These are phyloP conservation scores for Rhinatrema bivittatum DNA, from an alignment of 2,797 vertebrate genomes.

Conservation along the genomic window DNA sequence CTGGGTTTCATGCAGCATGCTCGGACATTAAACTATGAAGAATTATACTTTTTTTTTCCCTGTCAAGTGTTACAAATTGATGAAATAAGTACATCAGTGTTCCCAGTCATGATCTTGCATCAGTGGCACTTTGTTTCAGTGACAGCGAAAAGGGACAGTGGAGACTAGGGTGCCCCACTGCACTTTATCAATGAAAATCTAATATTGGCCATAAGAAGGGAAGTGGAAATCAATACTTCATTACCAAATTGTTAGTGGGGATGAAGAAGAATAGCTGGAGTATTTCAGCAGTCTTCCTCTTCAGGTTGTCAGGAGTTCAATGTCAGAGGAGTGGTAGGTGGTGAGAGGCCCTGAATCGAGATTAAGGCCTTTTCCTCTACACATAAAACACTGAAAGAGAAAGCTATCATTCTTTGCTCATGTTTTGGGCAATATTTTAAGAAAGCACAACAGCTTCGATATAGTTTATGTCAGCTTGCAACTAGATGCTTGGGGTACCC, in stretches of 20 bases:
- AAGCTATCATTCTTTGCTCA: no score
- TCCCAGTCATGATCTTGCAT: constrained; percentile 89
- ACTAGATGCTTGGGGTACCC: no score
- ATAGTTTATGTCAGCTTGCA: no score
- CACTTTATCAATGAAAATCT: constrained; percentile 99
- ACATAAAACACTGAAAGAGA: no score
- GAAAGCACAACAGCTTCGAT: no score
- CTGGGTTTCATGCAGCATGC: constrained; percentile 76
- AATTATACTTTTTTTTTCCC: constrained; percentile 72
- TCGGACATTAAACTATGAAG: constrained; percentile 87
- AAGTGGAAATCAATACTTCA: constrained; percentile 99
- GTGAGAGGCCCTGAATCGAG: constrained; percentile 54
- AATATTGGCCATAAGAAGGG: constrained; percentile 93
- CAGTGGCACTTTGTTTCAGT: constrained; percentile 93
- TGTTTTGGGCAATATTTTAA: no score
- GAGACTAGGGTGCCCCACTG: constrained; percentile 74
- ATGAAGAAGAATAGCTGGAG: constrained; percentile 89
- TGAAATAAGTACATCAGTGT: constrained; percentile 88
- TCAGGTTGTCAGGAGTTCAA: constrained; percentile 80
- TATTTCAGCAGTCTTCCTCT: constrained; percentile 78
- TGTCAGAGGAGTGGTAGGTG: constrained; percentile 68
- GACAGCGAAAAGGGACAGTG: constrained; percentile 77
- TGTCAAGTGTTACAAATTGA: constrained; percentile 96
- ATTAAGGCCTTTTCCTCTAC: constrained; percentile 65
- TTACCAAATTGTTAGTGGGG: constrained; percentile 98